Conservation (phyloP, 1,140 invertebrate species). For the Drosophila leontia region DNA sequence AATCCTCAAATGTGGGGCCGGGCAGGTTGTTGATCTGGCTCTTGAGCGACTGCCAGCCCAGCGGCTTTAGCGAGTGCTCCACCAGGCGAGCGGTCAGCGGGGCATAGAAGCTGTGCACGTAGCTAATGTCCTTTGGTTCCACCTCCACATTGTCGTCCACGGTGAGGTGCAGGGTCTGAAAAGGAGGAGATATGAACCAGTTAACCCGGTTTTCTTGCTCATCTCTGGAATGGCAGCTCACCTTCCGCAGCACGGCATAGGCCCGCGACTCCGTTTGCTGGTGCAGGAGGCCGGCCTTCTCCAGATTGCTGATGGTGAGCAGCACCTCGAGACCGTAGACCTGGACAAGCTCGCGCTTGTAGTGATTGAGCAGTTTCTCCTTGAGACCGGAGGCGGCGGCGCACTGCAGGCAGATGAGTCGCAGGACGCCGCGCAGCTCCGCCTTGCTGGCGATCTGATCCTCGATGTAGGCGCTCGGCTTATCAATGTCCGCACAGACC, state of each 20-base stretch:
- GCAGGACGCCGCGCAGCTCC: conserved; percentile 92
- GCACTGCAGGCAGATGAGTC: conserved; percentile 96
- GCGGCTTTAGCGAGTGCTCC: conserved; percentile 92
- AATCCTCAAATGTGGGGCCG: conserved; percentile 87
- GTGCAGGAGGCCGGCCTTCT: conserved; percentile 93
- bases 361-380: conserved; percentile 95
- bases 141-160: conserved; percentile 95
- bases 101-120: conserved; percentile 97
- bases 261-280: conserved; percentile 89
- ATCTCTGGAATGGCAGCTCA: conserved; percentile 39
- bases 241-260: conserved; percentile 90
- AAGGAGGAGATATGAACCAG: conserved; percentile 30
- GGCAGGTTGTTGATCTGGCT: conserved; percentile 88
- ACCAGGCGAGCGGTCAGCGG: conserved; percentile 95
- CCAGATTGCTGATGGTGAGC: conserved; percentile 93
- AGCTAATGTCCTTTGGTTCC: conserved; percentile 95
- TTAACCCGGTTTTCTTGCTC: background rate
- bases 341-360: conserved; percentile 96
- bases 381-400: conserved; percentile 95
- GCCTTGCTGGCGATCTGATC: conserved; percentile 94
- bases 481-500: conserved; percentile 96
- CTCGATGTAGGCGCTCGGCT: conserved; percentile 94
- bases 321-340: conserved; percentile 96
- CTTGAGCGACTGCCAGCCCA: conserved; percentile 87
- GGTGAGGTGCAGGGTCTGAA: conserved; percentile 91